phyloP scores from a whole-genome alignment of 2,888 invertebrate genomes.

The Drosophila meridionalis region DNA sequence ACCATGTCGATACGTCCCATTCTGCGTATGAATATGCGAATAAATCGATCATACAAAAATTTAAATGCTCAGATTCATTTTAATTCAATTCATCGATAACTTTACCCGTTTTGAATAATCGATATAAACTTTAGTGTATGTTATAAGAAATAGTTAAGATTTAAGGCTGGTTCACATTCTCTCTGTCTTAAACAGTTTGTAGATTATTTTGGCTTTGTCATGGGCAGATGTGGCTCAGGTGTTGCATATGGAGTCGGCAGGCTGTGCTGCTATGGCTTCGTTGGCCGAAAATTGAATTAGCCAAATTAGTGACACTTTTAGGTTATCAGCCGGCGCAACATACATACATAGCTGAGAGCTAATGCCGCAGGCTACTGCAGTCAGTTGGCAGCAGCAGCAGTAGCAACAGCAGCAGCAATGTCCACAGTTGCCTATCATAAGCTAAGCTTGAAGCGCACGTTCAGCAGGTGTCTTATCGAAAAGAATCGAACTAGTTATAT shows the following conservation, averaged over 20 bases:
- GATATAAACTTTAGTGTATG: background rate
- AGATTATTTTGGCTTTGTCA: constrained; percentile 23
- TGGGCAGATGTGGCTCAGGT: constrained; percentile 48
- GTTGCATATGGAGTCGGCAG: constrained; percentile 18
- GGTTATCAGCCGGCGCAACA: constrained; percentile 57
- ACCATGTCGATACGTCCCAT: background rate
- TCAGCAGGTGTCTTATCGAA: constrained; percentile 49
- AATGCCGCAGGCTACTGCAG: constrained; percentile 24
- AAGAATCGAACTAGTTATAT: background rate
- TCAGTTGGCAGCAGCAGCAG: constrained; percentile 11
- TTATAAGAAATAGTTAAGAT: background rate
- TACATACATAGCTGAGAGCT: constrained; percentile 39
- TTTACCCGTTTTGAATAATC: background rate
- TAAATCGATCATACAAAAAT: background rate
- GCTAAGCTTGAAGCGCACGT: constrained; percentile 46
- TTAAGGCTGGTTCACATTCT: background rate
- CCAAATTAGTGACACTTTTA: constrained; percentile 76
- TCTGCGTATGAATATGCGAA: background rate
- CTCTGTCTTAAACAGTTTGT: constrained; percentile 13
- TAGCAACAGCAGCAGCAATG: constrained; percentile 42
- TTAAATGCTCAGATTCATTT: background rate
- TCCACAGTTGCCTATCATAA: constrained; percentile 58
- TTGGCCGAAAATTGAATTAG: constrained; percentile 69
- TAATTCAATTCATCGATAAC: background rate
- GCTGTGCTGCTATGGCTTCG: constrained; percentile 59